Base-by-base conservation (phyloP, 2,113 vertebrate genomes). In the Hemicordylus capensis region DNA sequence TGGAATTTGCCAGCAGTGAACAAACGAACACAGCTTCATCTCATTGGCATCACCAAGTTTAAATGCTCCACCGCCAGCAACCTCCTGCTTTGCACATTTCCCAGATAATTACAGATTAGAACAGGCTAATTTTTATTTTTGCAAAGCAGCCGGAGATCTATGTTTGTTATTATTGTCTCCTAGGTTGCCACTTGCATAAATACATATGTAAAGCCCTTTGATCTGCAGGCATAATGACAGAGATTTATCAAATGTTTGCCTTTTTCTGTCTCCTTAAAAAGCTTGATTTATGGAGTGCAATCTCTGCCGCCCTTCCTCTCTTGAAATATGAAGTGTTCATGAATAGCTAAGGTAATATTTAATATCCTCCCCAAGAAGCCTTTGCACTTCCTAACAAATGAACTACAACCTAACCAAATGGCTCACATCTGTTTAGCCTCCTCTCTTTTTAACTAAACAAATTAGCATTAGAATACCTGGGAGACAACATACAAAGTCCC, bases 301-400 rank as follows among this genome's bases (percentile, higher is more conserved):
- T 89, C 93, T 87, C 92, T 85, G 85, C 93, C 91, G 94, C 95
- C 92, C 92, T 95, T 94, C 93, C 92, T 90, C 93, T 93, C 92
- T 94, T 96, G 96, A 97, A 96, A 97, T 96, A 96, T 95, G 95
- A 96, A 97, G 96, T 96, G 95, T 95, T 94, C 92, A 94, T 95
- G 95, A 96, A 94, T 91, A 90, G 94, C 92, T 92, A 93, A 94
- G 92, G 95, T 96, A 96, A 96, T 96, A 96, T 96, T 96, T 96
- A 96, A 95, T 95, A 96, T 96, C 94, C 94, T 96, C 94, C 67
- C 94, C 94, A 96, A 91, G 78, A 90, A 95, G 93, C 93, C 92
- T 94, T 95, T 90, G 90, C 90, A 95, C 95, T 93, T 93, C 92
- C 94, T 95, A 95, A 97, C 96, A 95, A 96, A 96, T 94, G 94